Conservation (phyloP, 2,888 invertebrate genomes). For the Melanargia galathea region DNA sequence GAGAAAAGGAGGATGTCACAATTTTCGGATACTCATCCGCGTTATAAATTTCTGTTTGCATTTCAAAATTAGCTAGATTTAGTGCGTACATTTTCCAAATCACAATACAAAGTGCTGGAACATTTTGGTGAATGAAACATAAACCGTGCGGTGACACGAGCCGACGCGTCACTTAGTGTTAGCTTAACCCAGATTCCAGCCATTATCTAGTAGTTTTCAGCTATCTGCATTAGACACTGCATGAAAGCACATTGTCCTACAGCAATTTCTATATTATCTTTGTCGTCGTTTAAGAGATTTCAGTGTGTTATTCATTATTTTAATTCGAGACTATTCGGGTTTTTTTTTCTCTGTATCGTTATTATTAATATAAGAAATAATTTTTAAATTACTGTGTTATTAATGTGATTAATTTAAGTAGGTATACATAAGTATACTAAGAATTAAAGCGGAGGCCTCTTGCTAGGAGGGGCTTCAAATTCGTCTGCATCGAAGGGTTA, state of each 20-base stretch:
- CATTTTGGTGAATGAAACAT: constrained; percentile 25
- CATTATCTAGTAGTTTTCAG: constrained; percentile 28
- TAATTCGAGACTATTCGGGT: too few relatives aligned
- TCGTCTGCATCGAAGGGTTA: not conserved
- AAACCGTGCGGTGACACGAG: constrained; percentile 27
- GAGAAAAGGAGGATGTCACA: too few relatives aligned
- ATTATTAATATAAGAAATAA: too few relatives aligned
- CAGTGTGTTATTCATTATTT: not conserved
- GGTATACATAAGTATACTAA: too few relatives aligned
- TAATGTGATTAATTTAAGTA: too few relatives aligned
- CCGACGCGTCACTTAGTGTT: constrained; percentile 30
- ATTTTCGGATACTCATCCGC: too few relatives aligned
- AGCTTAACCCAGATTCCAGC: constrained; percentile 34
- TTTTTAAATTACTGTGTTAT: too few relatives aligned
- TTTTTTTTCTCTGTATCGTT: too few relatives aligned
- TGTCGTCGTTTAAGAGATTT: not conserved
- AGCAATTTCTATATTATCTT: constrained; percentile 4
- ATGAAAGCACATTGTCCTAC: constrained; percentile 14
- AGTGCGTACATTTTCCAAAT: not conserved
- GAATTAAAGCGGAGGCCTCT: too few relatives aligned
- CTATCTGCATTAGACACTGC: constrained; percentile 30
- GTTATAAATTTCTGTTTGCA: not conserved
- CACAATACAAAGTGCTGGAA: constrained; percentile 10
- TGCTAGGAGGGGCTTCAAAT: not conserved
- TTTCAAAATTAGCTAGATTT: not conserved